Conservation (phyloP, 2,797 vertebrate genomes). For the Poecilia wingei region DNA sequence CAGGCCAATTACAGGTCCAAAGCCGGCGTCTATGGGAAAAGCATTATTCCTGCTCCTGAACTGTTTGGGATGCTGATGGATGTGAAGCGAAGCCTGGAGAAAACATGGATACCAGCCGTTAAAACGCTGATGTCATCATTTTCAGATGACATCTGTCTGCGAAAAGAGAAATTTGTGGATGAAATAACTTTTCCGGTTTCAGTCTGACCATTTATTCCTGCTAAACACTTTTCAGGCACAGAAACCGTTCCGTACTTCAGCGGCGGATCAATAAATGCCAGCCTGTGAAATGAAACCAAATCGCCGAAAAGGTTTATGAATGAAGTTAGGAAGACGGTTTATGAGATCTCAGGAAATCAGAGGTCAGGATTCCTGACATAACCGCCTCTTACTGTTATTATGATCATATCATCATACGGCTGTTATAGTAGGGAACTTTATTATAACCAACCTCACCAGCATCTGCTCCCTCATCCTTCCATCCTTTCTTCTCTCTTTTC, state of each 20-base stretch:
- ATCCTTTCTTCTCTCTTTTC: constrained; percentile 47
- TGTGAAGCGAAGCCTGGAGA: neutral
- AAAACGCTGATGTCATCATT: neutral
- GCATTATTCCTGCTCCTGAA: constrained; percentile 1
- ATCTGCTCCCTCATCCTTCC: constrained; percentile 36
- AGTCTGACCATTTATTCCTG: neutral
- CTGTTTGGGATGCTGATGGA: constrained; percentile 2
- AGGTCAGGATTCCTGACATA: neutral
- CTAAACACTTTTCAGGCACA: neutral
- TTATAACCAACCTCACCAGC: neutral
- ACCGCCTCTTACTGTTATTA: neutral
- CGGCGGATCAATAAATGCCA: neutral
- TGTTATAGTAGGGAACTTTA: neutral
- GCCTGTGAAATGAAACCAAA: neutral
- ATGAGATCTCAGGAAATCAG: neutral
- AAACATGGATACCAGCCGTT: neutral
- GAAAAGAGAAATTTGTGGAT: neutral
- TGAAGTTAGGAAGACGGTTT: neutral
- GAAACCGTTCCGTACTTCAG: neutral
- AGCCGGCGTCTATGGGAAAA: constrained; percentile 4
- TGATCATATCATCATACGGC: neutral
- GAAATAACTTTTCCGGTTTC: neutral
- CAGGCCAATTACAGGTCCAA: constrained; percentile 5
- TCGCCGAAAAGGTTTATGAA: neutral
- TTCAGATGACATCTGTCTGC: neutral